phyloP scores from a whole-genome alignment of 2,888 invertebrate species.

The Lycaena phlaeas region DNA sequence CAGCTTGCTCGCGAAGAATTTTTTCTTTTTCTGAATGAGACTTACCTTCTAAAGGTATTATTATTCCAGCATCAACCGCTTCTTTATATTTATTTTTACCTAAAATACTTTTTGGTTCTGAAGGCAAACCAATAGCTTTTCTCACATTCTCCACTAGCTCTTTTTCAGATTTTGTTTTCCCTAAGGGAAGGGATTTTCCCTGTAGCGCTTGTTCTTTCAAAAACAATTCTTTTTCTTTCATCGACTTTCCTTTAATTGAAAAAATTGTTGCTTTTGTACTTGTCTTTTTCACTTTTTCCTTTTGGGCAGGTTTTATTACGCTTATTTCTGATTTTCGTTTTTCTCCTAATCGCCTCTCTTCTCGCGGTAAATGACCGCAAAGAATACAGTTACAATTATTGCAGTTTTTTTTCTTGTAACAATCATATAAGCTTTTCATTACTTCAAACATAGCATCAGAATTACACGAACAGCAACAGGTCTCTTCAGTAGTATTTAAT shows the following conservation, averaged over 20 bases:
- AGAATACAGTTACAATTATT: conserved; percentile 46
- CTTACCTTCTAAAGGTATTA: conserved; percentile 19
- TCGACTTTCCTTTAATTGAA: conserved; percentile 26
- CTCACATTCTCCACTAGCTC: conserved; percentile 19
- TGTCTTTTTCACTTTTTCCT: no score
- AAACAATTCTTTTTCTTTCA: conserved; percentile 22
- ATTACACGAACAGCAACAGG: conserved; percentile 45
- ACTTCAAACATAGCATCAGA: conserved; percentile 59
- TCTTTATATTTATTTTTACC: conserved; percentile 17
- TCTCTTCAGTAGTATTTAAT: conserved; percentile 31
- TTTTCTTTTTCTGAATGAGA: conserved; percentile 17
- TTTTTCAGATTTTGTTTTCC: conserved; percentile 24
- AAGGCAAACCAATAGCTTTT: conserved; percentile 21
- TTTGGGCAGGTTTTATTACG: conserved; percentile 9
- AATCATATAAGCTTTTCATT: conserved; percentile 55
- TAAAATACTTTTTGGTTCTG: conserved; percentile 15
- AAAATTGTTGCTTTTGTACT: no score
- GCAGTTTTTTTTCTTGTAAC: conserved; percentile 52
- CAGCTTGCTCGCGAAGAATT: conserved; percentile 15
- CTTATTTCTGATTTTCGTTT: conserved; percentile 22
- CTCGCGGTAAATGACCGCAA: conserved; percentile 36
- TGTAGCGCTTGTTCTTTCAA: conserved; percentile 23
- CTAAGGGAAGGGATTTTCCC: conserved; percentile 24
- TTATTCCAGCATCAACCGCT: conserved; percentile 15
- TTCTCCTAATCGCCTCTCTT: conserved; percentile 25